A percentile compares a stretch with the other conserved stretches of the same genome.
Conservation (phyloP, 2,113 vertebrate genomes). For the Eudorcas thomsonii region DNA sequence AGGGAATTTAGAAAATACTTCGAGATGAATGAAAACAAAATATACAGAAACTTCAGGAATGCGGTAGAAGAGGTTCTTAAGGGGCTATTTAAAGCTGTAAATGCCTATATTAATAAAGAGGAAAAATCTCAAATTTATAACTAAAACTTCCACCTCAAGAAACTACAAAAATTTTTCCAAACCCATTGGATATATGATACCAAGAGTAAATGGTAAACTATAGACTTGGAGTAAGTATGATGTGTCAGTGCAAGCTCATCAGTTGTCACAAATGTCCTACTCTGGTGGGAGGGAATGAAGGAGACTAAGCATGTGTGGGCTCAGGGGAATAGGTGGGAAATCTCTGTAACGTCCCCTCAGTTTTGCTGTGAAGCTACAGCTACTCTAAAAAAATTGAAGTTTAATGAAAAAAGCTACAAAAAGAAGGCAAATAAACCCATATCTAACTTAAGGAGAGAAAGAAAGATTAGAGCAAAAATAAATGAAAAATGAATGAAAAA, state of each 20-base stretch:
- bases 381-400: neutral
- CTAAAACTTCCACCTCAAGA: neutral
- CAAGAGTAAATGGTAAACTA: neutral
- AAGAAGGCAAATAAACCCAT: neutral
- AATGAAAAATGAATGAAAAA: neutral
- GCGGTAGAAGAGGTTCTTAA: neutral
- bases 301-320: neutral
- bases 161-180: neutral
- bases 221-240: neutral
- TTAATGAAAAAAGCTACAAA: neutral
- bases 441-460: neutral
- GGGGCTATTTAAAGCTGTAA: neutral
- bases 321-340: neutral
- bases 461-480: neutral
- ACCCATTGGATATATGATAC: neutral
- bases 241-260: neutral
- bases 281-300: neutral
- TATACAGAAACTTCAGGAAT: neutral
- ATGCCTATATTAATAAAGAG: neutral
- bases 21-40: constrained; percentile 32
- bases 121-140: constrained; percentile 17
- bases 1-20: neutral
- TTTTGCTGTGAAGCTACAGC: neutral
- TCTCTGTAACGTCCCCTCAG: neutral
- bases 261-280: neutral